Evolutionary conservation across 2,888 invertebrate species (phyloP), one percentile per base, ranked within the genome.

Genomic region (Drosophila paucipuncta): DNA sequence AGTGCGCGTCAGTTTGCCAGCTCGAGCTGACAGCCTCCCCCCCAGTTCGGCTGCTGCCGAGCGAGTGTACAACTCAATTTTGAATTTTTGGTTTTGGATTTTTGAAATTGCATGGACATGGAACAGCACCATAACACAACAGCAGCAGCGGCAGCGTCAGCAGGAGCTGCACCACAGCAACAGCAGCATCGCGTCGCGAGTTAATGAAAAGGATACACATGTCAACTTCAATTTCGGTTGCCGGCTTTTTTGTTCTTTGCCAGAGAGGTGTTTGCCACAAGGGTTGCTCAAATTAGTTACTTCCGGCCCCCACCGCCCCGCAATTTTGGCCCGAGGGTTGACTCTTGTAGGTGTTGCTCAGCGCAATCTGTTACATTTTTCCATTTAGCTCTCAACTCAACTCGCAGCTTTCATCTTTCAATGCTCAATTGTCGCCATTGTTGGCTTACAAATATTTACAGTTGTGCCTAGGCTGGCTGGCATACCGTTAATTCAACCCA

Each of bases 181-280:
- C 33, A 54, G 52, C 57, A 33, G 54, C 71, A 68, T 63, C 67
- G 77, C 77, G 90, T 91, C 87, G 91, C 89, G 91, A 91, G 89
- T 92, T 92, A 92, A 93, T 92, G 92, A 92, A 92, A 92, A 92
- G 92, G 92, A 93, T 92, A 92, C 92, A 93, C 92, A 92, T 93
- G 92, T 93, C 92, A 92, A 87, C 90, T 91, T 91, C 87, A 91
- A 93, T 92, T 91, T 91, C 83, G 80, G 82, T 80, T 78, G 55
- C 39, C 22, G 57, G 61, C 61, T 69, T 70, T 70, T 68, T 71
- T 66, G 50, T 66, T 64, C 60, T 47, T 68, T 73, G 74, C 69
- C 50, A 47, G 47, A 16, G 78, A 80, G 80, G 82, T 82, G 82
- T 85, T 78, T 78, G 87, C 75, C 82, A 78, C 82, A 83, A 87